Percentiles rank a stretch among this genome's conserved stretches.
Evolutionary conservation across 1,140 invertebrate genomes (phyloP).

Genomic region (Bombus huntii): DNA sequence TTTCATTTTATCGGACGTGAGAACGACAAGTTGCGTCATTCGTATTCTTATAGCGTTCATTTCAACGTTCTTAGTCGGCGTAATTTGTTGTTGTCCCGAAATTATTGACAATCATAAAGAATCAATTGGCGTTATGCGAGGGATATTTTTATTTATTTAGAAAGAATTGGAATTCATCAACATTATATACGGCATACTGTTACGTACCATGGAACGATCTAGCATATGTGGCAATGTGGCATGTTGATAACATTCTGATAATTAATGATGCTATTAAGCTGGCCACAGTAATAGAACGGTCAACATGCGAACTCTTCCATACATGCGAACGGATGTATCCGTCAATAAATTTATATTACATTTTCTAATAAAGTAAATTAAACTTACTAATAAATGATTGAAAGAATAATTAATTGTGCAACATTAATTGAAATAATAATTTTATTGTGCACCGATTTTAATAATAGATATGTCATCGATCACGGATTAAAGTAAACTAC

Average conservation of each 20-base stretch:
- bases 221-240: conserved; percentile 5
- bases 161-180: too few relatives aligned
- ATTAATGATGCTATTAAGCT: conserved; percentile 35
- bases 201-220: not conserved
- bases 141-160: not conserved
- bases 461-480: too few relatives aligned
- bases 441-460: not conserved
- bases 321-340: not conserved
- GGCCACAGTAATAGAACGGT: conserved; percentile 1
- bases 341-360: not conserved
- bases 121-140: not conserved
- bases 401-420: not conserved
- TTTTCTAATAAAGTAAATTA: not conserved
- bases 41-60: not conserved
- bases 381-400: not conserved
- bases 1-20: not conserved
- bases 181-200: not conserved
- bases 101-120: not conserved
- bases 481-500: not conserved
- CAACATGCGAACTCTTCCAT: not conserved
- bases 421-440: not conserved
- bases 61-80: not conserved
- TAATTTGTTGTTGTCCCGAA: not conserved
- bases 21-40: not conserved
- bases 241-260: conserved; percentile 52